Evolutionary conservation across 2,113 vertebrate genomes (phyloP), one percentile per base, ranked within the genome.

Genomic region (Leptocoma aspasia): DNA sequence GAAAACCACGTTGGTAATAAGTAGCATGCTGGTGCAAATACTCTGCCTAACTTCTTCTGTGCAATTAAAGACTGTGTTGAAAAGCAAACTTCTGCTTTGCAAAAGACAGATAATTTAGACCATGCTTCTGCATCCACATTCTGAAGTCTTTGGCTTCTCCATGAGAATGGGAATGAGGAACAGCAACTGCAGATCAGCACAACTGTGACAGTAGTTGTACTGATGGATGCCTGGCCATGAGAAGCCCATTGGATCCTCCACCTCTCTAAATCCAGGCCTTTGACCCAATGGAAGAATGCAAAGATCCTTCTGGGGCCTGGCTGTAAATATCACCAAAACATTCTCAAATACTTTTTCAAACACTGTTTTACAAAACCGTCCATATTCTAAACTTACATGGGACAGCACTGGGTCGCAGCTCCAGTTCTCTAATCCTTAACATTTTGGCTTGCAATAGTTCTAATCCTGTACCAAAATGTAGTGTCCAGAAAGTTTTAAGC

Each of bases 31-130:
- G 72, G 88, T 96, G 69, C 72, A 90, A 90, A 94, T 92, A 52
- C 28, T 81, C 71, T 82, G 94, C 87, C 79, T 91, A 88, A 80
- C 78, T 66, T 39, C 57, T 88, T 94, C 68, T 86, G 75, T 53
- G 85, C 79, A 95, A 89, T 96, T 88, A 95, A 86, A 80, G 63
- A 80, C 82, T 52, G 72, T 78, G 92, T 53, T 96, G 95, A 96
- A 95, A 96, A 96, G 76, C 64, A 83, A 93, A 83, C 85, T 95
- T 83, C 71, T 96, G 94, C 44, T 84, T 96, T 89, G 92, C 90
- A 92, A 90, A 88, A 92, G 68, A 81, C 66, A 92, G 52, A 95
- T 95, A 90, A 93, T 95, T 95, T 54, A 93, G 93, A 95, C 82
- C 93, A 93, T 88, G 64, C 85, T 80, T 85, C 93, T 82, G 63